Evolutionary conservation across 2,797 vertebrate genomes (phyloP), one percentile per base, ranked within the genome.

Genomic region (Acanthurus leucopareius): DNA sequence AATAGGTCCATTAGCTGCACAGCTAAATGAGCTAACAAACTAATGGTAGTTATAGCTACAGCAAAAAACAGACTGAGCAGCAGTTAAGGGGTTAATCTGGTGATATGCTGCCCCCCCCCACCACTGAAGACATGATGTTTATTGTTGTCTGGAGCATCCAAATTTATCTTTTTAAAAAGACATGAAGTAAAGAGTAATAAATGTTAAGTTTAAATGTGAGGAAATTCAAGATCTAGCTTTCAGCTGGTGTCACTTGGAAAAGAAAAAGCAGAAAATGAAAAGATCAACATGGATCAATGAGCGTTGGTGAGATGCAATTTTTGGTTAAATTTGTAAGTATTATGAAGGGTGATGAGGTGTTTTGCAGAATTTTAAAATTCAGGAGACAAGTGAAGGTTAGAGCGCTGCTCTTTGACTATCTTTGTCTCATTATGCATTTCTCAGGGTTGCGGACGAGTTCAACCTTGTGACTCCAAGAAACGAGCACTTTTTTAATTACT

Each of bases 401-500:
- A 57, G 22, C 28, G 48, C 35, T 58, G 35, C 45, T 81, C 47
- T 76, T 66, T 79, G 70, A 79, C 67, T 63, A 42, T 58, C 49
- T 67, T 38, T 73, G 72, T 77, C 73, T 79, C 69, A 86, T 87
- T 82, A 79, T 54, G 40, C 38, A 70, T 56, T 68, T 62, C 25
- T 72, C 69, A 74, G 35, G 73, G 57, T 57, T 75, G 20, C 20
- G 52, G 57, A 48, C 63, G 64, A 76, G 17, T 44, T 20, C 49
- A 78, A 76, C 62, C 62, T 64, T 57, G 48, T 20, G 75, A 73
- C 75, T 69, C 72, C 9, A 32, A 73, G 73, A 74, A 73, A 44
- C 80, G 49, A 71, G 52, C 25, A 61, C 52, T 58, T 84, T 78
- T 81, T 78, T 73, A 84, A 82, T 85, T 76, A 72, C 59, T 51